Base-by-base conservation (phyloP, 2,888 invertebrate species). In the Hoplodrina blanda region DNA sequence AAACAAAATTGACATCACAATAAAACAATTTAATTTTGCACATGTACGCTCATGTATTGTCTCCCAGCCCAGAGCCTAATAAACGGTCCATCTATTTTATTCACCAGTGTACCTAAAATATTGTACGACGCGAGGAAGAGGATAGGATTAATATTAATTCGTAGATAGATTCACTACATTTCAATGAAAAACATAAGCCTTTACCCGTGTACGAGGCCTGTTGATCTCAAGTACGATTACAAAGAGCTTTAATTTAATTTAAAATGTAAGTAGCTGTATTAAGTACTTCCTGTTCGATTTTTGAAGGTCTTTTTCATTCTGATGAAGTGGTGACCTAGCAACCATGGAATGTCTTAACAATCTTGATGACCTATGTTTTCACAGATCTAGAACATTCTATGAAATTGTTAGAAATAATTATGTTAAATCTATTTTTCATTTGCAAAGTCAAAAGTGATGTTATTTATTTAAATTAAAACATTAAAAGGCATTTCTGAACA, bases 181-280 rank as follows among this genome's bases (percentile, higher is more conserved):
- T 19, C 30, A 60, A 37, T 61, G 30, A 52, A 56, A 30, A 30
- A 30, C 2, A 10, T 73, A 66, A 62, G 37, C 46, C 46, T n/a
- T 10, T 30, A 57, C 61, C 49, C 67, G 73, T 67, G 74, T n/a
- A 54, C 37, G 8, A 52, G n/a, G 41, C 17, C 20, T 20, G 46
- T 20, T 49, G 53, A 49, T 19, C 17, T 57, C 33, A 64, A 44
- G 19, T 20, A 15, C 15, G n/a, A 25, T 52, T 15, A 44, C 10
- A 15, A 17, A 15, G 46, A 37, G 46, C 17, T 46, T 46, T 17
- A 46, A 46, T 17, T 46, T 17, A 20, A n/a, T 64, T 13, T 41
- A 10, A 64, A 30, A 25, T 55, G 20, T 17, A 49, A 37, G 0
- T 2, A n/a, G 17, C 19, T 50, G 19, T 17, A 41, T 17, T 19